Base-by-base conservation (phyloP, 2,888 invertebrate species). In the Onthophagus sagittarius region DNA sequence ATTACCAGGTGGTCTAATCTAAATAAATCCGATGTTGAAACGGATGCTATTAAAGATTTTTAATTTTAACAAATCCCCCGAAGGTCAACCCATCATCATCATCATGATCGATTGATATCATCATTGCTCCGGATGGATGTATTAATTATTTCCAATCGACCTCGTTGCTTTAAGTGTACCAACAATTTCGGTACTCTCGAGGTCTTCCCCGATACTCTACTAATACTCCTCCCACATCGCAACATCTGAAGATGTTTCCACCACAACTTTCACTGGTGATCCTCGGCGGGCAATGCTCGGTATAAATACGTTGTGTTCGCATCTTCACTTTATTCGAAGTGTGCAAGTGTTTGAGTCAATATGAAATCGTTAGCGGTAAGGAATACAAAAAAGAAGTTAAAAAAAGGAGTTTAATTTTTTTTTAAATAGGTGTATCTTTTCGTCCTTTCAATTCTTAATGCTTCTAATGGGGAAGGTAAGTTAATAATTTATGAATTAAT, bases 311-410 rank as follows among this genome's bases (percentile, higher is more conserved):
- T 9, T 11, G 39, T 9, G 39, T 11, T 53, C 39, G 39, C 39
- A 53, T 53, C 39, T 53, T 53, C 39, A 53, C 39, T 9, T 53
- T 53, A 53, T 53, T 53, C 39, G 11, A 53, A 53, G 39, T 53
- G 7, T 4, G 6, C 39, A 53, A 53, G 39, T 53, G 39, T 53
- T 53, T 53, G 6, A 9, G 39, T 53, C 11, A 53, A 53, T 53
- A 53, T 53, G 39, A 65, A 65, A 65, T 65, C 65, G 11, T 65
- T 65, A 32, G 23, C 65, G 65, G 23, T 32, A 65, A 65, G 65
- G 15, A 65, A 65, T 53, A 53, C 39, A 53, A 53, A 33, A 5
- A 33, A 63, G 11, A 15, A 15, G 13, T 63, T 62, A 1, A 62
- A 2, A 2, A 13, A 62, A 62, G 62, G 2, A 13, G 63, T 1